A percentile compares a stretch with the other conserved stretches of the same genome.
These are phyloP conservation scores for Oreochromis aureus DNA, from an alignment of 2,113 vertebrate species.

Conservation along the genomic window DNA sequence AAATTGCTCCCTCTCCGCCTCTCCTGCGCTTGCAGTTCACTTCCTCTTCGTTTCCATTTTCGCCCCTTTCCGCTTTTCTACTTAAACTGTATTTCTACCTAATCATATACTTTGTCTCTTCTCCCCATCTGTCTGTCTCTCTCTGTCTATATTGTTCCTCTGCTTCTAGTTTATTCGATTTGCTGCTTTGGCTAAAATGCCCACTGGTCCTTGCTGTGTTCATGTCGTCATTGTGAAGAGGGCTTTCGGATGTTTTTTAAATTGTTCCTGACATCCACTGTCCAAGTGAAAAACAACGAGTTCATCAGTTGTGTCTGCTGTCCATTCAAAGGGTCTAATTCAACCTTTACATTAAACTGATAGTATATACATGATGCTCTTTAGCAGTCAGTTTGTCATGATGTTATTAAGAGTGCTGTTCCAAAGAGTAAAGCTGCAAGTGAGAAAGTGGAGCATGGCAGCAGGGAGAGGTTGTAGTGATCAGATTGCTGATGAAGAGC, in stretches of 20 bases:
- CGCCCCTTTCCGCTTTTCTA: neutral
- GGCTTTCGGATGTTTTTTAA: neutral
- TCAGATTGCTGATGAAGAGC: constrained; percentile 6
- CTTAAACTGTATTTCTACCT: constrained; percentile 3
- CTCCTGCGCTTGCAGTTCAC: constrained; percentile 5
- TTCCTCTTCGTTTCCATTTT: neutral
- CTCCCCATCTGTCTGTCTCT: neutral
- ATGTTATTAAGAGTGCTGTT: neutral
- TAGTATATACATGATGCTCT: neutral
- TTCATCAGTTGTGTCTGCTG: neutral
- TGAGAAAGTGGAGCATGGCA: neutral
- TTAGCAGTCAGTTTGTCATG: neutral
- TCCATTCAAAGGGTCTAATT: neutral
- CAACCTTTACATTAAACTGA: neutral
- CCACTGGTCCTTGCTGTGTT: constrained; percentile 1
- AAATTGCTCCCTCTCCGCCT: constrained; percentile 57
- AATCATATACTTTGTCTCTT: neutral
- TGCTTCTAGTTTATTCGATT: neutral
- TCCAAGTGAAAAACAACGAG: neutral
- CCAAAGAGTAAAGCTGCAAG: neutral
- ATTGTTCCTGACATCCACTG: neutral
- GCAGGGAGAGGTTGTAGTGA: neutral
- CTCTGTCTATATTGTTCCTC: neutral
- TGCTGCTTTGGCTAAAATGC: constrained; percentile 13
- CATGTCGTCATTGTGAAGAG: neutral